Evolutionary conservation across 2,113 vertebrate species (phyloP).

Genomic region (Percina caprodes): DNA sequence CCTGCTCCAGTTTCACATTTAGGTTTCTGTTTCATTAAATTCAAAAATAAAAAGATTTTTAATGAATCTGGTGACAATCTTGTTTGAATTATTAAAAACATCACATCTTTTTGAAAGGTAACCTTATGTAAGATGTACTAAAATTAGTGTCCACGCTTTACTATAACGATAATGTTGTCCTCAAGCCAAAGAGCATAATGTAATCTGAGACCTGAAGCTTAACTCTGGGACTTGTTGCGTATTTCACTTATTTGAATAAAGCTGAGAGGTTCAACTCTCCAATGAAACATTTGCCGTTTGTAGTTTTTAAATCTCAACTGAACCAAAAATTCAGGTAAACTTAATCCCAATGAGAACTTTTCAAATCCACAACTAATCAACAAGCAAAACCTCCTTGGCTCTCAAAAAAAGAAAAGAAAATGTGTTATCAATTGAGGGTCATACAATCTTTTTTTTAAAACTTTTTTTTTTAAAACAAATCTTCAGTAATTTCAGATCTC

Average conservation of each 20-base stretch:
- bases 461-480: not conserved
- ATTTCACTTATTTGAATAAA: slow-evolving; percentile 35
- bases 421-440: not conserved
- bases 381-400: not conserved
- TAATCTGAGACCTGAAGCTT: slow-evolving; percentile 56
- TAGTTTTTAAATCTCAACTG: not conserved
- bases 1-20: not conserved
- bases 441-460: not conserved
- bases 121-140: slow-evolving; percentile 41
- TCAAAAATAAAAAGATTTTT: not conserved
- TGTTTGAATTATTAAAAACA: not conserved
- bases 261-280: not conserved
- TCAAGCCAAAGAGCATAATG: not conserved
- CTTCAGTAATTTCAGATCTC: not conserved
- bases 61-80: not conserved
- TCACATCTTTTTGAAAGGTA: not conserved
- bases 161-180: slow-evolving; percentile 14
- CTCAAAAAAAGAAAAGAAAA: not conserved
- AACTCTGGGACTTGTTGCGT: slow-evolving; percentile 39
- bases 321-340: not conserved
- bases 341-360: not conserved
- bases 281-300: not conserved
- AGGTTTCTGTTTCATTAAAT: not conserved
- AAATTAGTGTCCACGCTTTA: slow-evolving; percentile 28
- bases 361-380: not conserved